These are phyloP conservation scores for Orthosia gothica DNA, from an alignment of 2,888 invertebrate species.

Conservation along the genomic window DNA sequence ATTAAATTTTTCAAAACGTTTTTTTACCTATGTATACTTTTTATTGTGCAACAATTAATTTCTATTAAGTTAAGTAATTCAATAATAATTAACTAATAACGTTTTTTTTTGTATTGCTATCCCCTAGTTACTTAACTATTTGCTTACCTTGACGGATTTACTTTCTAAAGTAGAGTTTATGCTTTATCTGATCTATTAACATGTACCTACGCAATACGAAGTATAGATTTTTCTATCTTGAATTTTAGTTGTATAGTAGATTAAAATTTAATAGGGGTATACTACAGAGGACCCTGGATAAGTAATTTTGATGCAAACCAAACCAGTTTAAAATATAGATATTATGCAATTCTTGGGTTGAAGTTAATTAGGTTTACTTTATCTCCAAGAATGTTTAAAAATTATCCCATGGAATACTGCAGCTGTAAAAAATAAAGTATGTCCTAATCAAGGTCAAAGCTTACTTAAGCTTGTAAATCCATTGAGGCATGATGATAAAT, in stretches of 20 bases:
- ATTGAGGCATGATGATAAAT: background rate
- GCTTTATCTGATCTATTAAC: background rate
- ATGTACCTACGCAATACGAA: background rate
- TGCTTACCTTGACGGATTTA: conserved; percentile 53
- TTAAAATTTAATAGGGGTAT: background rate
- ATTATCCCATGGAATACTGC: background rate
- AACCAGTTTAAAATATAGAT: background rate
- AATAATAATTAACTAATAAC: background rate
- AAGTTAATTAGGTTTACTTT: background rate
- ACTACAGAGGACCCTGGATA: background rate
- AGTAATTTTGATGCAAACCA: background rate
- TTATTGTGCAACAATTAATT: background rate
- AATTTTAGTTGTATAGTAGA: background rate
- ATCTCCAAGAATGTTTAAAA: background rate
- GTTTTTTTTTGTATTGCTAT: background rate
- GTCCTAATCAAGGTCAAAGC: background rate
- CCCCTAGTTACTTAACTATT: conserved; percentile 8
- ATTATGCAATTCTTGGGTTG: background rate
- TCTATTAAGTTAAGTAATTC: background rate
- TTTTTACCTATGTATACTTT: background rate
- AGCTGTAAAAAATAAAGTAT: background rate
- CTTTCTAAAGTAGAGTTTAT: conserved; percentile 48
- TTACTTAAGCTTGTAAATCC: background rate
- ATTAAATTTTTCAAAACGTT: background rate
- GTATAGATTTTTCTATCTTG: background rate